Percentiles rank a stretch among this genome's conserved stretches.
These are phyloP conservation scores for Podocnemis expansa DNA, from an alignment of 2,113 vertebrate genomes.

Conservation along the genomic window DNA sequence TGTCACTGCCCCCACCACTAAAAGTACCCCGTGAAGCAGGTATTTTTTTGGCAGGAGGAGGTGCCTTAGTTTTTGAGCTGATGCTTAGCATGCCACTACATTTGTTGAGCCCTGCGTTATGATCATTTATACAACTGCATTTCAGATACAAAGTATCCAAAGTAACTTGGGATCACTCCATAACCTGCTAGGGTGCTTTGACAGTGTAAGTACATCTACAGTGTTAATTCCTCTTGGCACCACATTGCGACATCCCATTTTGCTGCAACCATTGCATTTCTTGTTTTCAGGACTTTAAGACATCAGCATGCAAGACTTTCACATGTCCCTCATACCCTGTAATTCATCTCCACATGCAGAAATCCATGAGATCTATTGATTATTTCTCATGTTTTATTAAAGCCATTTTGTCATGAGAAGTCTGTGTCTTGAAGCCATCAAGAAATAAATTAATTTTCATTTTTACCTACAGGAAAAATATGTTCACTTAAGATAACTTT, in stretches of 20 bases:
- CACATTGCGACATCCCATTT: not conserved
- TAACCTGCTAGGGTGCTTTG: not conserved
- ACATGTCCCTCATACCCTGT: not conserved
- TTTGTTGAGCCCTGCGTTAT: too few species aligned
- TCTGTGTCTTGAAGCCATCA: not conserved
- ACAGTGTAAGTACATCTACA: not conserved
- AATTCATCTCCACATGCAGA: not conserved
- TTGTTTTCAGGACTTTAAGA: not conserved
- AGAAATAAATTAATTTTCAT: not conserved
- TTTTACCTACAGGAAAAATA: slow-evolving; percentile 26
- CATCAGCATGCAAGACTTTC: not conserved
- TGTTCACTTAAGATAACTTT: not conserved
- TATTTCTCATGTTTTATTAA: slow-evolving; percentile 29
- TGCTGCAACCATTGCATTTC: not conserved
- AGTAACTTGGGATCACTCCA: too few species aligned
- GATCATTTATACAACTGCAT: not conserved
- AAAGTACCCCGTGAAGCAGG: too few species aligned
- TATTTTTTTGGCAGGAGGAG: too few species aligned
- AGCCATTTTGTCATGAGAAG: slow-evolving; percentile 5
- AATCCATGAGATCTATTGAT: not conserved
- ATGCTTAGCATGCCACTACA: too few species aligned
- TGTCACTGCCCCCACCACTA: too few species aligned
- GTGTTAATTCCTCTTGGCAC: not conserved
- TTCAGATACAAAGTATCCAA: not conserved
- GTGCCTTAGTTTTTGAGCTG: too few species aligned